Base-by-base conservation (phyloP, 2,797 vertebrate species). In the Botia kubotai region DNA sequence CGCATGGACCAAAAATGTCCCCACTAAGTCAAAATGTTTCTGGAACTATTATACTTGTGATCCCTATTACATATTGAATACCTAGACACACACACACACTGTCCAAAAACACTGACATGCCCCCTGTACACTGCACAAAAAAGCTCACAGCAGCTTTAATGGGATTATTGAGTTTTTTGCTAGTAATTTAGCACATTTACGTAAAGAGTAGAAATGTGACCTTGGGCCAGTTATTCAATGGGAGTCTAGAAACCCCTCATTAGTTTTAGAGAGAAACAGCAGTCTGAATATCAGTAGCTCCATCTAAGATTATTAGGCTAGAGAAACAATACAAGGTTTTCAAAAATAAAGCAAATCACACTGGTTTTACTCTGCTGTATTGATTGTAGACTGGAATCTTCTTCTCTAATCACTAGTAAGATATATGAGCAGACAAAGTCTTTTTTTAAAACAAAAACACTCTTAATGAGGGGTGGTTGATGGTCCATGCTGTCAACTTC, bases 121-220 rank as follows among this genome's bases (percentile, higher is more conserved):
- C 16, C 36, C 65, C 33, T 62, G 58, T 62, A 62, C 58, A 62
- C 23, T 7, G 6, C 6, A 11, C 6, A 70, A 68, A 46, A 74
- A 39, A 68, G 43, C 62, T 23, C 68, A 66, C 6, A 17, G 53
- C 43, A 52, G 46, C 58, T 33, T 21, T 46, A 65, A 77, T 13
- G 14, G 43, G 26, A 23, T 60, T 79, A 71, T 73, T 79, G 78
- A 66, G 70, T 57, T 74, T 75, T 67, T 70, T 53, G 63, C 43
- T 75, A 62, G 76, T 79, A 66, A 83, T 83, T 83, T 71, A 58
- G 50, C 70, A 76, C 39, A 72, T 75, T 76, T 77, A 76, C 29
- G 48, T 21, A 83, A 58, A 52, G 73, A 26, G 67, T 46, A 69
- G 55, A 69, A 83, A 83, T 65, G 50, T 63, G 67, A 76, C 46